Conservation (phyloP, 2,113 vertebrate species). For the Atlantisia rogersi region DNA sequence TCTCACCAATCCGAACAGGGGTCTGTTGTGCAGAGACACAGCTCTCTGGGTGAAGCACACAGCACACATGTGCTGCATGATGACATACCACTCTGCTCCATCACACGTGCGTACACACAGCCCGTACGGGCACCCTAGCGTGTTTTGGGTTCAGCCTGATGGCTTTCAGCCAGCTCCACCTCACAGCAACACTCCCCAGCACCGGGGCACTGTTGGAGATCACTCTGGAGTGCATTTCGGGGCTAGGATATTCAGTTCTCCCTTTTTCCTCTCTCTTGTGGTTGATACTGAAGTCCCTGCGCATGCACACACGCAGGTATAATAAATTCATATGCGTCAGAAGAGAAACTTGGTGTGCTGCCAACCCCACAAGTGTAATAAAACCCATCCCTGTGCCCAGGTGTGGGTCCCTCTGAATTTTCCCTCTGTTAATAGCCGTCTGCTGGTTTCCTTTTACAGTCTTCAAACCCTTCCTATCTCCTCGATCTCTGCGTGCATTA, state of each 20-base stretch:
- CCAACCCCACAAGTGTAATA: constrained; percentile 5
- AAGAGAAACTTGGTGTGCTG: constrained; percentile 32
- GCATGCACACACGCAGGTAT: neutral
- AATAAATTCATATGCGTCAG: neutral
- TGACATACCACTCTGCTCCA: neutral
- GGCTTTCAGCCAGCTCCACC: neutral
- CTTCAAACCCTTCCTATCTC: constrained; percentile 14
- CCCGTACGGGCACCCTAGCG: fast-evolving
- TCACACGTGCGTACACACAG: fast-evolving
- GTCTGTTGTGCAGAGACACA: neutral
- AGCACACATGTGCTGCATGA: neutral
- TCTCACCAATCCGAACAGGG: neutral
- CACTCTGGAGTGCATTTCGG: neutral
- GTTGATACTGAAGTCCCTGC: neutral
- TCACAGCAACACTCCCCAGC: neutral
- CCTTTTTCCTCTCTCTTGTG: neutral
- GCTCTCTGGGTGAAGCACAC: neutral
- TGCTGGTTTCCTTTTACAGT: constrained; percentile 54
- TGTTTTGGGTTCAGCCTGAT: neutral
- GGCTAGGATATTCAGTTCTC: neutral
- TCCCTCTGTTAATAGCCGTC: constrained; percentile 41
- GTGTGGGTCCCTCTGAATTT: constrained; percentile 42
- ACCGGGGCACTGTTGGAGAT: fast-evolving
- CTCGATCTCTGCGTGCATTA: constrained; percentile 25
- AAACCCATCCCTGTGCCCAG: neutral